These are phyloP conservation scores for Cynoglossus semilaevis DNA, from an alignment of 2,113 vertebrate genomes.

Conservation along the genomic window DNA sequence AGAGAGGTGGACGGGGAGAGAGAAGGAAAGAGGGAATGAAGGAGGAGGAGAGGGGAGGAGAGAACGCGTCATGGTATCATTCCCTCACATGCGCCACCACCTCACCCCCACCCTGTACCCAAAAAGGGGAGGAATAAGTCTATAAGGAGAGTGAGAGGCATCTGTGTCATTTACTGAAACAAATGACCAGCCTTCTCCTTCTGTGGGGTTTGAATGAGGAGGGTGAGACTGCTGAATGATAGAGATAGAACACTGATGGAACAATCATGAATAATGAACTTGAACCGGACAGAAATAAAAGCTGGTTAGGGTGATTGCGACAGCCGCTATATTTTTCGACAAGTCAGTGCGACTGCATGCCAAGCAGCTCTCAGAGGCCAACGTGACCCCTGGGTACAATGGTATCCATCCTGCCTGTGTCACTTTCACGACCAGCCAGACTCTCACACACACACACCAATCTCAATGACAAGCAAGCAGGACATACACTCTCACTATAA, in stretches of 20 bases:
- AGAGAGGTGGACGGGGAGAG: conserved; percentile 18
- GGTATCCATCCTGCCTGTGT: conserved; percentile 52
- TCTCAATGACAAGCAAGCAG: conserved; percentile 70
- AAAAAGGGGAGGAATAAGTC: conserved; percentile 67
- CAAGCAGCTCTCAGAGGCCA: conserved; percentile 46
- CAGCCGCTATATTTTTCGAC: conserved; percentile 41
- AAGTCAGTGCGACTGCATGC: conserved; percentile 31
- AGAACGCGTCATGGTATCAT: conserved; percentile 73
- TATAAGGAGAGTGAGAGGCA: conserved; percentile 74
- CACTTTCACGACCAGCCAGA: conserved; percentile 48
- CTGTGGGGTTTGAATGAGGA: conserved; percentile 66
- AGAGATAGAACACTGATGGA: conserved; percentile 68
- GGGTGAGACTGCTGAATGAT: conserved; percentile 58
- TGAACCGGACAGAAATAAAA: conserved; percentile 63
- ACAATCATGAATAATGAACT: conserved; percentile 75
- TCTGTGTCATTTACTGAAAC: conserved; percentile 80
- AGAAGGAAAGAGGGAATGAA: conserved; percentile 46
- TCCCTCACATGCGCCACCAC: conserved; percentile 65
- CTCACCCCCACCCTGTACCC: conserved; percentile 43
- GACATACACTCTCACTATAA: conserved; percentile 62
- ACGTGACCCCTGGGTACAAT: conserved; percentile 61
- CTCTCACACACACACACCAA: conserved; percentile 23
- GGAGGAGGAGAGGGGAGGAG: conserved; percentile 61
- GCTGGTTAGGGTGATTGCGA: conserved; percentile 49
- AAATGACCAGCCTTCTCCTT: conserved; percentile 64